Conservation (phyloP, 2,888 invertebrate species). For the Gortyna flavago region DNA sequence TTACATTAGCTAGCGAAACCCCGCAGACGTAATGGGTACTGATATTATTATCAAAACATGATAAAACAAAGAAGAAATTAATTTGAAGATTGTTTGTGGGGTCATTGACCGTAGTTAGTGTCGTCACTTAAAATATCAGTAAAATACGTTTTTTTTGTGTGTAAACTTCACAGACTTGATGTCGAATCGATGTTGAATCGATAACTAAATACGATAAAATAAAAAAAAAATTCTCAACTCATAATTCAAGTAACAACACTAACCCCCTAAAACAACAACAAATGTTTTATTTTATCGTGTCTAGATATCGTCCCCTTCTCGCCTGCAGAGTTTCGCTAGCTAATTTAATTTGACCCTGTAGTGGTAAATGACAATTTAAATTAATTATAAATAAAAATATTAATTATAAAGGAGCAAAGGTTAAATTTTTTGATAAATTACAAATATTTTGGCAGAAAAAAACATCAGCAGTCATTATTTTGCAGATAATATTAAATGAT, state of each 20-base stretch:
- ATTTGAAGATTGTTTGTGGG: no score
- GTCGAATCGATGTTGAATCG: no score
- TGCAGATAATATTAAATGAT: slow-evolving; percentile 20
- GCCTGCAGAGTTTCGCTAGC: neutral
- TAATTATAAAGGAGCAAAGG: slow-evolving; percentile 7
- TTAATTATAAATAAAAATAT: slow-evolving; percentile 30
- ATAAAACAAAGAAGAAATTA: no score
- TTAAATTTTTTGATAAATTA: slow-evolving; percentile 18
- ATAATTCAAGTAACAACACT: neutral
- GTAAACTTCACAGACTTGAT: no score
- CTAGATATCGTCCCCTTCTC: neutral
- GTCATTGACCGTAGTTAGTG: no score
- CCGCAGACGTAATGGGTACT: neutral
- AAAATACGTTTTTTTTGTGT: no score
- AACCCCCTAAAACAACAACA: neutral
- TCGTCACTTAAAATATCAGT: no score
- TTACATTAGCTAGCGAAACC: neutral
- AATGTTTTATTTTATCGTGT: neutral
- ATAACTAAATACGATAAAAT: neutral
- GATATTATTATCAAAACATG: no score
- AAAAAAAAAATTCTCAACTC: neutral
- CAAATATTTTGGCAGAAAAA: slow-evolving; percentile 20
- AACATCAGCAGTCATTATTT: slow-evolving; percentile 37
- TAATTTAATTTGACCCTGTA: neutral
- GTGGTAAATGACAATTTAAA: slow-evolving; percentile 40